These are phyloP conservation scores for Pantherophis alleghaniensis DNA, from an alignment of 2,797 vertebrate species.

Conservation along the genomic window DNA sequence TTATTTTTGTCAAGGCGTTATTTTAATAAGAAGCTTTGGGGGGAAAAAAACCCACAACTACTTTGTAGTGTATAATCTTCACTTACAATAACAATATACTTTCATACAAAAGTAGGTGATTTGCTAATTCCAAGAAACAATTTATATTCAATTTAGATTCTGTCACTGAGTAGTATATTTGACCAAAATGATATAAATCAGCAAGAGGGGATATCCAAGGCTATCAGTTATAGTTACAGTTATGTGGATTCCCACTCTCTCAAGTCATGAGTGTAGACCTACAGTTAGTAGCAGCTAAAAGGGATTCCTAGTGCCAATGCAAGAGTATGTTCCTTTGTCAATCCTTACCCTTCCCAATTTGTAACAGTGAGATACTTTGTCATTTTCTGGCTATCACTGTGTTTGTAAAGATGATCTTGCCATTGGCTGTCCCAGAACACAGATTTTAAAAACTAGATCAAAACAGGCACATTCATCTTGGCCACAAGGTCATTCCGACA, in stretches of 20 bases:
- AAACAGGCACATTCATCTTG: background rate
- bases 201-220: background rate
- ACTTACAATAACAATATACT: background rate
- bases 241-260: background rate
- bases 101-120: background rate
- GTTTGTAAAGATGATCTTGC: background rate
- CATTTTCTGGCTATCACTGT: background rate
- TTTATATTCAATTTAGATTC: background rate
- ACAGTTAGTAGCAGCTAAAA: background rate
- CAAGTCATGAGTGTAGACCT: background rate
- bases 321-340: background rate
- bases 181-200: background rate
- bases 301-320: conserved; percentile 18
- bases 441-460: background rate
- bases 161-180: background rate
- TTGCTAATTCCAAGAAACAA: conserved; percentile 4
- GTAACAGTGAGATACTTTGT: background rate
- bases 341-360: background rate
- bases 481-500: background rate
- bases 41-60: background rate
- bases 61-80: background rate
- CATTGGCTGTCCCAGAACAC: background rate
- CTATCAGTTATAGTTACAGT: background rate
- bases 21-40: conserved; percentile 18
- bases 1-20: background rate